Conservation (phyloP, 2,113 vertebrate genomes). For the Alosa alosa region DNA sequence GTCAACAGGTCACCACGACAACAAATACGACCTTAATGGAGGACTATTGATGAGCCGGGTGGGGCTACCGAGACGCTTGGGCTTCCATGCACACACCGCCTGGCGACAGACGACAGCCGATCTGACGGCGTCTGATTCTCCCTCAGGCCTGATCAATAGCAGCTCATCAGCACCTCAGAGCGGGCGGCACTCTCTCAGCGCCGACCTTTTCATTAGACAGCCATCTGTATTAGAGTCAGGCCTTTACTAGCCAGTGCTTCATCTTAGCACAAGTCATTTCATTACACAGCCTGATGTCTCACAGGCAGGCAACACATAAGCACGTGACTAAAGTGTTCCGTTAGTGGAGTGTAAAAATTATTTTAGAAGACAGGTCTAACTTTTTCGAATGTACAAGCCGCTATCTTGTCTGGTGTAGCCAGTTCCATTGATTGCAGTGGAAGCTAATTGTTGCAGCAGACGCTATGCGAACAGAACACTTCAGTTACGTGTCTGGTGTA, state of each 20-base stretch:
- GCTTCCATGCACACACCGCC: neutral
- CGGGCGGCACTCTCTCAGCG: neutral
- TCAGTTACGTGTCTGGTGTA: too few species aligned
- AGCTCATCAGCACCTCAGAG: neutral
- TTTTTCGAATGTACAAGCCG: too few species aligned
- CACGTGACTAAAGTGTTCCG: too few species aligned
- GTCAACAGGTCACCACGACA: conserved; percentile 78
- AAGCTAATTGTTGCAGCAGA: too few species aligned
- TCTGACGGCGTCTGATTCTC: conserved; percentile 58
- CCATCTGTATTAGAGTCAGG: neutral
- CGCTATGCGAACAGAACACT: too few species aligned
- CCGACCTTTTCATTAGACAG: conserved; percentile 15
- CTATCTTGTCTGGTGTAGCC: too few species aligned
- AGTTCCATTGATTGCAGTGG: too few species aligned
- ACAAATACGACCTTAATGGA: conserved; percentile 85
- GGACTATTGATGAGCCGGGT: conserved; percentile 80
- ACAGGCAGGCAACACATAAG: too few species aligned
- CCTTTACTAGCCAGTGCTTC: neutral
- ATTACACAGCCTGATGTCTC: too few species aligned
- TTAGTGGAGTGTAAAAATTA: too few species aligned
- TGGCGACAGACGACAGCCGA: conserved; percentile 10
- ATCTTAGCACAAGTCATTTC: neutral
- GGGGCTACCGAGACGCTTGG: neutral
- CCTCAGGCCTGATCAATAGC: conserved; percentile 25
- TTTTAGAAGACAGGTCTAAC: too few species aligned